These are phyloP conservation scores for Ranitomeya variabilis DNA, from an alignment of 2,113 vertebrate species.

Conservation along the genomic window DNA sequence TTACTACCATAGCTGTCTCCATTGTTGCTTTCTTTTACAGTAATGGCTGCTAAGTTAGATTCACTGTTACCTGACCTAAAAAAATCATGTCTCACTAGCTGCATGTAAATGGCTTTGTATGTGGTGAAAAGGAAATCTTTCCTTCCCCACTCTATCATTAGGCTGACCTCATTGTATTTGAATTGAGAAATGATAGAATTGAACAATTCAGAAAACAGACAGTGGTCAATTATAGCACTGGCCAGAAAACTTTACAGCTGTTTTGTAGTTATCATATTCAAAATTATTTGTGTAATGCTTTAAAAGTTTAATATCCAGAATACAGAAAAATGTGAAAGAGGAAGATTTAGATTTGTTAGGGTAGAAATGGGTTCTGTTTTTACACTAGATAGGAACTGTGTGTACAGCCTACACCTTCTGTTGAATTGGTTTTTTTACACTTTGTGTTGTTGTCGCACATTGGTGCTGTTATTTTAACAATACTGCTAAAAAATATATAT, in stretches of 20 bases:
- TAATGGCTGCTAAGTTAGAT: not conserved
- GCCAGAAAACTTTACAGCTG: not conserved
- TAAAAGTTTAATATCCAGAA: not conserved
- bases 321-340: not conserved
- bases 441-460: too few relatives aligned
- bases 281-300: not conserved
- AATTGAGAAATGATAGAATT: not conserved
- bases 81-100: not conserved
- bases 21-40: not conserved
- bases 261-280: not conserved
- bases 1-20: not conserved
- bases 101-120: not conserved
- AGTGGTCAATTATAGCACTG: not conserved
- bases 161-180: not conserved
- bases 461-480: too few relatives aligned
- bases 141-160: not conserved
- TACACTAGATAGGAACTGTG: too few relatives aligned
- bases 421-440: too few relatives aligned
- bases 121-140: not conserved
- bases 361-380: not conserved
- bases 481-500: too few relatives aligned
- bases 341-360: not conserved
- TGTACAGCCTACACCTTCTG: too few relatives aligned
- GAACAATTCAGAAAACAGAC: not conserved
- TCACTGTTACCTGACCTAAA: not conserved